These are phyloP conservation scores for Myotis brandtii DNA, from an alignment of 2,113 vertebrate genomes.

Conservation along the genomic window DNA sequence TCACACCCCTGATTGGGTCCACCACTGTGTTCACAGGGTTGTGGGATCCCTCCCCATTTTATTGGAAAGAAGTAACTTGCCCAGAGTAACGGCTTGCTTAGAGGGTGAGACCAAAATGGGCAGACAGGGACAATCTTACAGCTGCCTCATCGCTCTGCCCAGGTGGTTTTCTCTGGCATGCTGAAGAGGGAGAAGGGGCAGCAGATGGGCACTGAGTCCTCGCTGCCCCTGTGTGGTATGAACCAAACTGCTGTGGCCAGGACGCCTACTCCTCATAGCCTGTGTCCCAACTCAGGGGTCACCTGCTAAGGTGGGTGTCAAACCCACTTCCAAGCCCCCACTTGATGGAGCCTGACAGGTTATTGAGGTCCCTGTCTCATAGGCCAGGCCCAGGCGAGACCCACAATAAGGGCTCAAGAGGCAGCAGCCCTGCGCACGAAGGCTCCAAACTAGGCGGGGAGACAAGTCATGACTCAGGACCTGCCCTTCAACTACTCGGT, in stretches of 20 bases:
- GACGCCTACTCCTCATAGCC: neutral
- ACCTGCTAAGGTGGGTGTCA: neutral
- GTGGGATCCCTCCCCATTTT: neutral
- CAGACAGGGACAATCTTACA: neutral
- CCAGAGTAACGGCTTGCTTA: neutral
- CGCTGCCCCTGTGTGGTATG: neutral
- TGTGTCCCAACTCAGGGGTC: neutral
- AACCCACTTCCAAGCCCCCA: neutral
- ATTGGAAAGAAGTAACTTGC: neutral
- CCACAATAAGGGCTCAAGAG: neutral
- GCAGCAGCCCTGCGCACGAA: neutral
- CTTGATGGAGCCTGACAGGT: neutral
- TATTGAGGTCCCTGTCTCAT: neutral
- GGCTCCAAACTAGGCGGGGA: neutral
- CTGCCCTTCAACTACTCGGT: neutral
- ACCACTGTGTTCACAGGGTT: neutral
- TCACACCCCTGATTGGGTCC: neutral
- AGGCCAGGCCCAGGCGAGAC: neutral
- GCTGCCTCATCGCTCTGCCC: neutral
- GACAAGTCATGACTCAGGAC: accelerated
- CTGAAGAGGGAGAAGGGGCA: neutral
- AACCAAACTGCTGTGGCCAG: neutral
- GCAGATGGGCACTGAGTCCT: too few species aligned
- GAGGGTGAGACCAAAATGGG: neutral
- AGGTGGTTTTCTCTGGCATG: neutral